Percentiles rank a stretch among this genome's conserved stretches.
Conservation (phyloP, 35 echinoderm and acorn worm genomes). For the Hemicentrotus pulcherrimus region DNA sequence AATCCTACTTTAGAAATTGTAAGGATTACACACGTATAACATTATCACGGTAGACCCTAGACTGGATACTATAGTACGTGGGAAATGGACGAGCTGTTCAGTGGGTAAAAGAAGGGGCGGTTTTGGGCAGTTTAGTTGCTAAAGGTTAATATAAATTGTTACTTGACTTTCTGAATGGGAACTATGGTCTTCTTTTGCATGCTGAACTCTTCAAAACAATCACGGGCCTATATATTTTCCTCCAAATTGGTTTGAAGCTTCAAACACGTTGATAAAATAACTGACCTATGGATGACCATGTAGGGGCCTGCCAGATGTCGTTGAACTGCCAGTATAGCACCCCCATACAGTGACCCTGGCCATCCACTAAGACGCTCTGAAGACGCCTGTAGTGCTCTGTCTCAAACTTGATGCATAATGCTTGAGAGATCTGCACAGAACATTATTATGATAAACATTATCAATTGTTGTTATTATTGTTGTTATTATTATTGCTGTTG, state of each 20-base stretch:
- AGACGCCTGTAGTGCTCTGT: conserved; percentile 91
- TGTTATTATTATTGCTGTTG: background rate
- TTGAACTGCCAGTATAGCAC: conserved; percentile 99
- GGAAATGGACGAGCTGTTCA: too few species aligned
- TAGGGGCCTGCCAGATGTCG: conserved; percentile 99
- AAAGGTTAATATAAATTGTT: too few species aligned
- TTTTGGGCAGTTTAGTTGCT: too few species aligned
- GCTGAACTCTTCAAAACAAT: too few species aligned
- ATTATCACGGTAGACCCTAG: too few species aligned
- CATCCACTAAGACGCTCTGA: conserved; percentile 64
- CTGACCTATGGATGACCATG: conserved; percentile 94
- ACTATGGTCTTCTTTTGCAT: too few species aligned
- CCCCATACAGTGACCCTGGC: conserved; percentile 83
- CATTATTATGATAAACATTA: background rate
- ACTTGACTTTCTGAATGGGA: too few species aligned
- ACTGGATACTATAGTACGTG: too few species aligned
- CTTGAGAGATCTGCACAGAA: conserved; percentile 81
- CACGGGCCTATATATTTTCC: too few species aligned
- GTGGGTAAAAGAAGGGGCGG: too few species aligned
- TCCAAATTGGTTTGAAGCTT: background rate
- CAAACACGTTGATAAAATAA: background rate
- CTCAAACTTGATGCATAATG: conserved; percentile 92
- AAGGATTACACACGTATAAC: too few species aligned
- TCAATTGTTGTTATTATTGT: background rate
- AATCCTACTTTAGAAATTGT: too few species aligned